Evolutionary conservation across 2,888 invertebrate species (phyloP).

Genomic region (Aspidapion aeneum): DNA sequence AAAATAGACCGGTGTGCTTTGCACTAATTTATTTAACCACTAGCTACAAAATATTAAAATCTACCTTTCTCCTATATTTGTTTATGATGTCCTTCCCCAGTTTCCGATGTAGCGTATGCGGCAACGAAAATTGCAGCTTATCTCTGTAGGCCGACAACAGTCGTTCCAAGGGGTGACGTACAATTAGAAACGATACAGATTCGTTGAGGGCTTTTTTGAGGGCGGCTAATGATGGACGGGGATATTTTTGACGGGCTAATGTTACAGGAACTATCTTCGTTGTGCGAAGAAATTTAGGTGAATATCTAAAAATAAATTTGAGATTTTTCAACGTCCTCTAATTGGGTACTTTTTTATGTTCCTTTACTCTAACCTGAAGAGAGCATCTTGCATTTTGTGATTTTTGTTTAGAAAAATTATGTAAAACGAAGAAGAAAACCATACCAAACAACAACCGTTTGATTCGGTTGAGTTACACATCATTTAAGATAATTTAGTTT

Average conservation of each 20-base stretch:
- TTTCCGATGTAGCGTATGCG: conserved; percentile 78
- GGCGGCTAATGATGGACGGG: conserved; percentile 68
- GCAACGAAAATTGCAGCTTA: conserved; percentile 79
- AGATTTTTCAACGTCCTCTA: too few species aligned
- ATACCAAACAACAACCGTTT: too few species aligned
- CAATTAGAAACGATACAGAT: conserved; percentile 77
- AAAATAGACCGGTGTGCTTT: too few species aligned
- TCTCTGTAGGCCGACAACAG: conserved; percentile 80
- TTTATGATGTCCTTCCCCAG: conserved; percentile 74
- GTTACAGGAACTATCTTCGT: conserved; percentile 76
- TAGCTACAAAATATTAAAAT: too few species aligned
- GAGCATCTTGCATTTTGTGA: too few species aligned
- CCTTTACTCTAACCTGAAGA: too few species aligned
- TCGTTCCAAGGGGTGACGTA: conserved; percentile 76
- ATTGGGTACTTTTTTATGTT: too few species aligned
- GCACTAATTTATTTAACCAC: too few species aligned
- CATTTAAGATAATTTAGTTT: too few species aligned
- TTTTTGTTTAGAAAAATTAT: too few species aligned
- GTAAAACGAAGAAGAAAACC: too few species aligned
- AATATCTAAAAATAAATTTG: conserved; percentile 55
- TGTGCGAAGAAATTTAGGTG: conserved; percentile 69
- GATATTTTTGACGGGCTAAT: conserved; percentile 75
- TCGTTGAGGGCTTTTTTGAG: conserved; percentile 66
- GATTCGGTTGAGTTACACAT: too few species aligned
- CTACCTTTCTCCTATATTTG: conserved; percentile 63